Conservation (phyloP, 2,113 vertebrate species). For the Willisornis vidua region DNA sequence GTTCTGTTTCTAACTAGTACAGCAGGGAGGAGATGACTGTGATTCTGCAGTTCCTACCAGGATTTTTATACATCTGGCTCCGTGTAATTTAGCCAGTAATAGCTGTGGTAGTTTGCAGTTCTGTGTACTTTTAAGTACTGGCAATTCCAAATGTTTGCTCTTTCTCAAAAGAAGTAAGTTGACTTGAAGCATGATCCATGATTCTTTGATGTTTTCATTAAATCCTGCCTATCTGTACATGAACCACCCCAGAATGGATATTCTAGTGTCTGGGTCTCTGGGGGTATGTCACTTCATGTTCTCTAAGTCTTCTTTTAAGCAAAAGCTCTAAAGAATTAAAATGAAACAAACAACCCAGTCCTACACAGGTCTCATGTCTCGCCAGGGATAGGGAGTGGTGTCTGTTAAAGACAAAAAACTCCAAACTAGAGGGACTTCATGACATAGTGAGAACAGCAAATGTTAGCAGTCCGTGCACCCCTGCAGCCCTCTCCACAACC, state of each 20-base stretch:
- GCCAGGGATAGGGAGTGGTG: background rate
- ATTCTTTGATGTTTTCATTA: background rate
- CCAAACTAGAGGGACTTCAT: background rate
- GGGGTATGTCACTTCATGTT: background rate
- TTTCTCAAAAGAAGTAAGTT: background rate
- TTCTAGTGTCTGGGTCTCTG: background rate
- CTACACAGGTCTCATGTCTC: background rate
- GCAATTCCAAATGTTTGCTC: background rate
- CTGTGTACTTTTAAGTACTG: background rate
- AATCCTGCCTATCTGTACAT: background rate
- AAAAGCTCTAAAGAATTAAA: background rate
- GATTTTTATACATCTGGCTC: background rate
- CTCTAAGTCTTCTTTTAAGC: background rate
- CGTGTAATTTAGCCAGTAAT: slow-evolving; percentile 29
- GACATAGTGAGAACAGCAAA: background rate
- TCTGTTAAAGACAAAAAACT: background rate
- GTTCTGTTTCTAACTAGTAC: background rate
- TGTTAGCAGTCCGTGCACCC: background rate
- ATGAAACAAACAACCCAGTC: background rate
- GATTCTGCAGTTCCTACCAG: slow-evolving; percentile 1
- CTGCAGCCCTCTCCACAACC: background rate
- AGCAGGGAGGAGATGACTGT: background rate
- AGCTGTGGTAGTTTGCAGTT: slow-evolving; percentile 11
- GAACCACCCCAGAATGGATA: background rate
- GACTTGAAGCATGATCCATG: background rate